phyloP scores from a whole-genome alignment of 2,888 invertebrate species.

The Thecocarcelia acutangulata region DNA sequence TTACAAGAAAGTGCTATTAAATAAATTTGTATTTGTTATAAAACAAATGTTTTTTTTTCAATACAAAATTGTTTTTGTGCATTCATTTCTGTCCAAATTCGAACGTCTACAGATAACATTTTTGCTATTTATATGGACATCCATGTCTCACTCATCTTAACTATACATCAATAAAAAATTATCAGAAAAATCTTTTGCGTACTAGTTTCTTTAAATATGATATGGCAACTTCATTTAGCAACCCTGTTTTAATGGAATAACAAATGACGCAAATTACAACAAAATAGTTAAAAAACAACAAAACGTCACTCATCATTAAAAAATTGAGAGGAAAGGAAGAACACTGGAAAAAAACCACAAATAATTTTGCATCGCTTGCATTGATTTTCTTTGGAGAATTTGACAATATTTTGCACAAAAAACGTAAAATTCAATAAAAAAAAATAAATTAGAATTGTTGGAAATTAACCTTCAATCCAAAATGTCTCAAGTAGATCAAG shows the following conservation, averaged over 20 bases:
- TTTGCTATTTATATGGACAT: no score
- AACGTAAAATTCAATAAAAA: constrained; percentile 3
- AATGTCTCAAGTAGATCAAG: constrained; percentile 75
- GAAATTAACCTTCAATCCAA: constrained; percentile 19
- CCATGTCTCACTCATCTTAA: background rate
- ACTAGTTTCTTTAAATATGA: background rate
- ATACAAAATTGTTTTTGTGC: no score
- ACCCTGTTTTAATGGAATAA: constrained; percentile 27
- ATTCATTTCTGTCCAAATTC: no score
- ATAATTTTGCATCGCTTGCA: constrained; percentile 60
- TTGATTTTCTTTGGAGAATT: constrained; percentile 47
- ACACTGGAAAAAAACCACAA: constrained; percentile 34
- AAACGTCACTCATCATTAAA: constrained; percentile 21
- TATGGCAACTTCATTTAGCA: constrained; percentile 50
- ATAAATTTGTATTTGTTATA: no score
- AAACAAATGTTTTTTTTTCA: no score
- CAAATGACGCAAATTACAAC: constrained; percentile 7
- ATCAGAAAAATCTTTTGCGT: background rate
- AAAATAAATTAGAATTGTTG: background rate
- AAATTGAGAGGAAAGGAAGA: constrained; percentile 27
- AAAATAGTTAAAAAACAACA: constrained; percentile 34
- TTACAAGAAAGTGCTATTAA: no score
- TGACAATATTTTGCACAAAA: constrained; percentile 2
- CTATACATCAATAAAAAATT: constrained; percentile 20
- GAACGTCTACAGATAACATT: no score